Percentiles rank a stretch among this genome's conserved stretches.
phyloP scores from a whole-genome alignment of 64 coral and sea anemone genomes.

The Catalaphyllia jardinei region DNA sequence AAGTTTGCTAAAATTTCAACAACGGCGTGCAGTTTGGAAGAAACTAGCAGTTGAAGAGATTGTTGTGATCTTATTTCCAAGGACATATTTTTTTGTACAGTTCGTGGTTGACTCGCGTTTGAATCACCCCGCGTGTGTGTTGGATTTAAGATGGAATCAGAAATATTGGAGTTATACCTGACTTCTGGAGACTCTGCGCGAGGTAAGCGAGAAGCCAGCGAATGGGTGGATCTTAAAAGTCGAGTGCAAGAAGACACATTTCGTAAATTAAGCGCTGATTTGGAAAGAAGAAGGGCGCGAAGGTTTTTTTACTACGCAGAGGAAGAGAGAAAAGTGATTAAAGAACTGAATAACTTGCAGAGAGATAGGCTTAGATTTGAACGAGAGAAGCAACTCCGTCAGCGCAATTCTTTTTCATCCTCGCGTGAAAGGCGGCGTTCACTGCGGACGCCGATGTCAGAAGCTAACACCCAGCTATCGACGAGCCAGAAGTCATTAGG shows the following conservation, averaged over 20 bases:
- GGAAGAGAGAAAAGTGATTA: slow-evolving; percentile 57
- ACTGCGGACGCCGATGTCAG: neutral
- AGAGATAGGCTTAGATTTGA: slow-evolving; percentile 71
- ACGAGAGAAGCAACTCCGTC: slow-evolving; percentile 73
- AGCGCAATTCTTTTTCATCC: slow-evolving; percentile 42
- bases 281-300: slow-evolving; percentile 66
- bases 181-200: slow-evolving; percentile 11
- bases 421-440: slow-evolving; percentile 6
- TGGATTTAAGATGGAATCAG: slow-evolving; percentile 28
- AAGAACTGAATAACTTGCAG: slow-evolving; percentile 63
- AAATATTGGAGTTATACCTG: neutral
- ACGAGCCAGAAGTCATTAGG: slow-evolving; percentile 60
- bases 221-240: slow-evolving; percentile 63
- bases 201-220: slow-evolving; percentile 23
- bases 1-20: neutral
- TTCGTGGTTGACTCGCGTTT: neutral
- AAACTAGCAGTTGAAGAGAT: neutral
- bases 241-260: slow-evolving; percentile 58
- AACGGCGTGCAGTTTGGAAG: neutral
- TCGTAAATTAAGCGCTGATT: slow-evolving; percentile 61
- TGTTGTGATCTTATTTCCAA: neutral
- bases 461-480: slow-evolving; percentile 16
- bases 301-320: slow-evolving; percentile 50
- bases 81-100: neutral
- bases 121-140: neutral